Base-by-base conservation (phyloP, 2,888 invertebrate genomes). In the Heliconius charithonia region DNA sequence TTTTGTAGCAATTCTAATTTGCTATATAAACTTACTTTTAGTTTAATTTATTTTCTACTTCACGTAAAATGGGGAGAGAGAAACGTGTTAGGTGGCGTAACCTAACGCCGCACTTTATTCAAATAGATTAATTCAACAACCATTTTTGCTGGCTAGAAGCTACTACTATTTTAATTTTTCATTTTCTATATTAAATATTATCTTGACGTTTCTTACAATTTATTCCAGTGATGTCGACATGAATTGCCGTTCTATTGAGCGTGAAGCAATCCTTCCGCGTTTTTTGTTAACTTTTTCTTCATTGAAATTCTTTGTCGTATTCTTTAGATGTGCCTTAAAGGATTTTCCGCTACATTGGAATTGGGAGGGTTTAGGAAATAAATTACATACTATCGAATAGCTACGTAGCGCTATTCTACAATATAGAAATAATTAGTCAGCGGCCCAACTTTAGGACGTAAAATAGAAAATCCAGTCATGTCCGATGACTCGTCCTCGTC, bases 231-330 rank as follows among this genome's bases (percentile, higher is more conserved):
- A 75, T 75, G 80, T 79, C 76, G 37, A 62, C 78, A 27, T 78
- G 73, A 80, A 72, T 79, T 65, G 71, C 51, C 72, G 51, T 71
- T 56, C 71, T 77, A 82, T 83, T 71, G 80, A 77, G 77, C 82
- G 82, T 81, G 41, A 81, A 83, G 76, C 75, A 81, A 80, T 71
- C 79, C 72, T 72, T 66, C 67, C 77, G 75, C 71, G 78, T 73
- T 73, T 45, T 81, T 79, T 71, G 80, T 81, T 80, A 79, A 76
- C 77, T 76, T 77, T 67, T 76, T 25, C 78, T 77, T 75, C 72
- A 78, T 82, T 80, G 76, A 75, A 71, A 78, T 78, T 80, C 80
- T 62, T 69, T 16, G 70, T 75, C 76, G 80, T 79, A 27, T 51
- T 37, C 76, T 79, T 70, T 77, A 45, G 75, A 71, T 69, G 59